phyloP scores from a whole-genome alignment of 2,113 vertebrate genomes.

The Chionomys nivalis region DNA sequence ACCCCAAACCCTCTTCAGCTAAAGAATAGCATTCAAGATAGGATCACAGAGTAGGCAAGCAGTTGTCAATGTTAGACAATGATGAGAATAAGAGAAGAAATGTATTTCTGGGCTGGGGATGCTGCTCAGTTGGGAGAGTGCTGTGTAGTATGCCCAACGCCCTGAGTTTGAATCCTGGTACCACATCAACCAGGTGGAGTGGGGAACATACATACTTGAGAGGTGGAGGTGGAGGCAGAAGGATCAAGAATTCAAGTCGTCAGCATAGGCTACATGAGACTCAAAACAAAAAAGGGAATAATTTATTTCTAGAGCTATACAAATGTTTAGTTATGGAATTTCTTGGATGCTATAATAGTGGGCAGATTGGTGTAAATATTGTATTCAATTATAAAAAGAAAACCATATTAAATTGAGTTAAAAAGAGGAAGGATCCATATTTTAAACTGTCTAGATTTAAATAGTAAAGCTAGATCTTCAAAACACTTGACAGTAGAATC shows the following conservation, averaged over 20 bases:
- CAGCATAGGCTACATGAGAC: background rate
- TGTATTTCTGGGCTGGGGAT: background rate
- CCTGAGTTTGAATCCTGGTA: background rate
- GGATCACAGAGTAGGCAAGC: background rate
- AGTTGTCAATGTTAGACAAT: background rate
- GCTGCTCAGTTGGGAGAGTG: background rate
- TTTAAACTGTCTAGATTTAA: background rate
- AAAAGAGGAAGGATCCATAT: background rate
- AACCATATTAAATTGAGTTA: background rate
- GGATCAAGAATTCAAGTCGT: background rate
- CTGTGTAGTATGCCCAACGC: background rate
- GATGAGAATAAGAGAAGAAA: background rate
- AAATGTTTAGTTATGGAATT: background rate
- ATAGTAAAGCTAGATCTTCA: background rate
- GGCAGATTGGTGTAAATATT: constrained; percentile 24
- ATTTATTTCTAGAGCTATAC: background rate
- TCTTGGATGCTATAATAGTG: background rate
- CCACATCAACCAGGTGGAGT: background rate
- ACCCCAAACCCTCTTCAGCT: background rate
- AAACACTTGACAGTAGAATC: background rate
- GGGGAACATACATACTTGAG: too few species aligned
- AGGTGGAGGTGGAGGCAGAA: background rate
- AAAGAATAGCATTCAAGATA: background rate
- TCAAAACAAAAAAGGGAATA: background rate
- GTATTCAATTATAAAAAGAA: background rate